Conservation (phyloP, 2,888 invertebrate genomes). For the Pristionchus maxplancki region DNA sequence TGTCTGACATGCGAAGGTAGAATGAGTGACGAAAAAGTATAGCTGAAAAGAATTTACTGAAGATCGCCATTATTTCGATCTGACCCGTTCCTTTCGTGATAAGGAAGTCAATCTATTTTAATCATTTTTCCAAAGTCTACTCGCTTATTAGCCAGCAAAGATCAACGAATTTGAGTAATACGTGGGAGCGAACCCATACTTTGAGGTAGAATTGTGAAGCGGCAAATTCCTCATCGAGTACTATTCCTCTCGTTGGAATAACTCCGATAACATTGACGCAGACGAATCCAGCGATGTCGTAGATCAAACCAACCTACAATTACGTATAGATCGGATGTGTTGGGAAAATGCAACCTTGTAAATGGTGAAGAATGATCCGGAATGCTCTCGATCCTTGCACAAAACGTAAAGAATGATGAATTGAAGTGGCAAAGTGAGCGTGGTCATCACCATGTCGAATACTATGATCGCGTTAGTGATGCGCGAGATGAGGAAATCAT, state of each 20-base stretch:
- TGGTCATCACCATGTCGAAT: neutral
- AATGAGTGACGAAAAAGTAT: neutral
- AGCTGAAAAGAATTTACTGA: neutral
- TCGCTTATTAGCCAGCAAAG: no score
- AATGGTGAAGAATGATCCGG: neutral
- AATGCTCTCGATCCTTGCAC: neutral
- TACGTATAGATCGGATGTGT: neutral
- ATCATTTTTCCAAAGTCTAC: no score
- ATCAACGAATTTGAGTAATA: no score
- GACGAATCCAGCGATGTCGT: neutral
- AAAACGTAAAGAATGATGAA: neutral
- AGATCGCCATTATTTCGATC: no score
- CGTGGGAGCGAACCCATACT: neutral
- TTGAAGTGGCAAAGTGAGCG: neutral
- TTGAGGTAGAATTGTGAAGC: neutral
- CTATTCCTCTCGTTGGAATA: neutral
- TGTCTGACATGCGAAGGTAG: neutral
- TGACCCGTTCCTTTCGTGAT: no score
- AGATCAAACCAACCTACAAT: neutral
- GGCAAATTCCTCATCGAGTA: neutral
- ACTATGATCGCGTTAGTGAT: neutral
- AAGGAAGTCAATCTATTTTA: no score
- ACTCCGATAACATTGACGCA: neutral
- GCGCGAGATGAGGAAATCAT: neutral
- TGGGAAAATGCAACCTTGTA: neutral